A percentile compares a stretch with the other conserved stretches of the same genome.
Conservation (phyloP, 1,140 invertebrate species). For the Oryzaephilus surinamensis region DNA sequence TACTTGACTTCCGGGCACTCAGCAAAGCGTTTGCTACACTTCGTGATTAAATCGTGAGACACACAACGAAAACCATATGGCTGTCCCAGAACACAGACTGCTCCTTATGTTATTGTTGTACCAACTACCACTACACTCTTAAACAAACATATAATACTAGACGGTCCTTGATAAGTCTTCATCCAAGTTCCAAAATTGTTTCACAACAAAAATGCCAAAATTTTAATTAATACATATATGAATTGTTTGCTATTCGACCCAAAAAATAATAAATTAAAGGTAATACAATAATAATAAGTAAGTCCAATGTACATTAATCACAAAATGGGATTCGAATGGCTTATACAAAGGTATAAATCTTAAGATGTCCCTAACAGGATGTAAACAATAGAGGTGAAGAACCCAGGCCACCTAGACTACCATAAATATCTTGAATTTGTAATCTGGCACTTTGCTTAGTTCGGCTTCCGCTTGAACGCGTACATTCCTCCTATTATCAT, state of each 20-base stretch:
- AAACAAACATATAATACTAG: too few relatives aligned
- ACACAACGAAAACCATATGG: too few relatives aligned
- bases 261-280: too few relatives aligned
- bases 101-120: too few relatives aligned
- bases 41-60: conserved; percentile 15
- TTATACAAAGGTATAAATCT: conserved; percentile 27
- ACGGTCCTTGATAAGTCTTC: too few relatives aligned
- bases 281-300: conserved; percentile 14
- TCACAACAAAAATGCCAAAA: too few relatives aligned
- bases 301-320: conserved; percentile 21
- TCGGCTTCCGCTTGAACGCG: conserved; percentile 25
- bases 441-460: conserved; percentile 30
- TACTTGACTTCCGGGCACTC: conserved; percentile 20
- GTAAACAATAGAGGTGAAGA: conserved; percentile 32
- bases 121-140: too few relatives aligned
- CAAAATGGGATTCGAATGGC: conserved; percentile 22
- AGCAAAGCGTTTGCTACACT: conserved; percentile 3
- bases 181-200: too few relatives aligned
- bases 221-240: too few relatives aligned
- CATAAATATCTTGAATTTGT: conserved; percentile 31
- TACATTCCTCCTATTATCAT: conserved; percentile 28
- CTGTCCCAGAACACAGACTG: too few relatives aligned
- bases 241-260: too few relatives aligned
- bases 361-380: conserved; percentile 30
- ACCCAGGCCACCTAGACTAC: conserved; percentile 25